Conservation (phyloP, 2,888 invertebrate genomes). For the Volucella zonaria region DNA sequence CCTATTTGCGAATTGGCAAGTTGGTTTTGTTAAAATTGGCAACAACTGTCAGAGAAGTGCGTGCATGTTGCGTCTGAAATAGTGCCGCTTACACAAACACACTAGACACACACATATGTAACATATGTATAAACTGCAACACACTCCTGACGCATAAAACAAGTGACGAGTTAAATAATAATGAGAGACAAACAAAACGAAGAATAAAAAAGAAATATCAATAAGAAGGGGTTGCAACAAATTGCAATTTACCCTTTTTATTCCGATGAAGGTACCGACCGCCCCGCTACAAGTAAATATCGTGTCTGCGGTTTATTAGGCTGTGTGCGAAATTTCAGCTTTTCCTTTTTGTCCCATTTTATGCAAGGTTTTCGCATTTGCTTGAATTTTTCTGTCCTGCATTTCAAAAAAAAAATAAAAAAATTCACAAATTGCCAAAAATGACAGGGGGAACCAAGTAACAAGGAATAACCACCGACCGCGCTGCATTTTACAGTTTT, state of each 20-base stretch:
- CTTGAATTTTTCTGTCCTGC: constrained; percentile 35
- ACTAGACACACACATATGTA: constrained; percentile 2
- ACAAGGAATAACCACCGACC: constrained; percentile 4
- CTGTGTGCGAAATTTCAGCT: constrained; percentile 1
- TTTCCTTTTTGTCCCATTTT: constrained; percentile 17
- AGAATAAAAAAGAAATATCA: constrained; percentile 40
- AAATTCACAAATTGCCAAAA: constrained; percentile 38
- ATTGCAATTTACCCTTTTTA: constrained; percentile 67
- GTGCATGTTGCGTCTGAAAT: constrained; percentile 64
- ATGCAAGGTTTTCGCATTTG: constrained; percentile 26
- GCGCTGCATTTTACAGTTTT: background rate
- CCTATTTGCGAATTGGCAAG: constrained; percentile 28
- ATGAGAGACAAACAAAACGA: constrained; percentile 31
- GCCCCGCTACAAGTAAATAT: constrained; percentile 15
- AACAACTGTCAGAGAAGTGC: constrained; percentile 55
- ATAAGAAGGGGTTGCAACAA: constrained; percentile 69
- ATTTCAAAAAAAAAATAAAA: constrained; percentile 26
- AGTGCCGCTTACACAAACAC: background rate
- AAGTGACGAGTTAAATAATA: constrained; percentile 61
- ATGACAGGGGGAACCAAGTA: constrained; percentile 13
- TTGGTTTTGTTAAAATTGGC: constrained; percentile 55
- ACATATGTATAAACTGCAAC: too few species aligned
- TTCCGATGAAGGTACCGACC: constrained; percentile 44
- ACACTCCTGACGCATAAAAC: constrained; percentile 27
- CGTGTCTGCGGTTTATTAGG: constrained; percentile 60